phyloP scores from a whole-genome alignment of 2,888 invertebrate genomes.

The Zootermopsis nevadensis region DNA sequence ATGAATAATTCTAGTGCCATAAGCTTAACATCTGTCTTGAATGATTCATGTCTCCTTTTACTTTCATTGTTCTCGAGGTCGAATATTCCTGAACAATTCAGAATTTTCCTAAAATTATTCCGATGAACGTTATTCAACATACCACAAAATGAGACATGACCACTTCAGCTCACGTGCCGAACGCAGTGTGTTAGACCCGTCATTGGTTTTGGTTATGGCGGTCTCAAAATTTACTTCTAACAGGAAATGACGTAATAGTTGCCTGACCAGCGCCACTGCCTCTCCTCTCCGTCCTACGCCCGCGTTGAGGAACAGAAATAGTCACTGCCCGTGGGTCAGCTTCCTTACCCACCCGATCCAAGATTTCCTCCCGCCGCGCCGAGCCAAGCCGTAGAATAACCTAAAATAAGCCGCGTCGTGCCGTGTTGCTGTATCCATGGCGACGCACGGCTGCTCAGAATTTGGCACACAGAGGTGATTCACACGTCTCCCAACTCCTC shows the following conservation, averaged over 20 bases:
- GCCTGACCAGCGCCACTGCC: conserved; percentile 24
- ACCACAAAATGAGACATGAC: too few relatives aligned
- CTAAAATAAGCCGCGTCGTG: background rate
- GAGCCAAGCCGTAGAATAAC: too few relatives aligned
- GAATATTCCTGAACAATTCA: too few relatives aligned
- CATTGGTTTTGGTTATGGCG: conserved; percentile 21
- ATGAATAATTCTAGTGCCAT: too few relatives aligned
- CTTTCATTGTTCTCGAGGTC: too few relatives aligned
- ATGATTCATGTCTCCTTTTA: too few relatives aligned
- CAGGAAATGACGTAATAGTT: conserved; percentile 39
- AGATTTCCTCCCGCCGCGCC: background rate
- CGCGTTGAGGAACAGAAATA: conserved; percentile 6
- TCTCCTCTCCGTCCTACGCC: background rate
- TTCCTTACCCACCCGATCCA: background rate
- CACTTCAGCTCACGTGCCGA: conserved; percentile 28
- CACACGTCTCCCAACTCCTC: too few relatives aligned
- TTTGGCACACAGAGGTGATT: background rate
- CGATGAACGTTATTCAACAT: too few relatives aligned
- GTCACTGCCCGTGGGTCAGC: conserved; percentile 35
- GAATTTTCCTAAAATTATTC: too few relatives aligned
- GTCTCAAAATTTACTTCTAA: conserved; percentile 34
- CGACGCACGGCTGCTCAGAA: background rate
- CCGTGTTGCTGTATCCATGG: background rate
- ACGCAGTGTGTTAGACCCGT: background rate
- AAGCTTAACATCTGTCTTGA: too few relatives aligned